Conservation (phyloP, 2,888 invertebrate species). For the Drosophila seclusa region DNA sequence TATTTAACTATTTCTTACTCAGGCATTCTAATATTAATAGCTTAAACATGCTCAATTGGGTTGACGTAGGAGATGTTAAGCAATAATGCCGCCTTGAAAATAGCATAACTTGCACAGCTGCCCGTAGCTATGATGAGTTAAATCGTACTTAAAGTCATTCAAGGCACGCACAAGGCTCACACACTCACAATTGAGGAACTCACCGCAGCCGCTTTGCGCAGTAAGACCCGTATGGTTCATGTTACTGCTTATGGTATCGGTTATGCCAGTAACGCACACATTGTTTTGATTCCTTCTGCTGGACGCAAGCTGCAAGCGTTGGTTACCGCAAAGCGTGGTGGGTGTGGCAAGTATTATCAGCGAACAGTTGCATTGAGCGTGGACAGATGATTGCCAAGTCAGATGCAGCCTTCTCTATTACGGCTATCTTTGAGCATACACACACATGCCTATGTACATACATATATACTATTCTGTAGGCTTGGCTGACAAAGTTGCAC, state of each 20-base stretch:
- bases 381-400: conserved; percentile 47
- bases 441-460: not conserved
- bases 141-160: conserved; percentile 30
- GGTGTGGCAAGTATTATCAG: conserved; percentile 67
- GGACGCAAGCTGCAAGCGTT: conserved; percentile 10
- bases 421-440: conserved; percentile 25
- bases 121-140: not conserved
- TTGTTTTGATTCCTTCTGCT: conserved; percentile 9
- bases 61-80: not conserved
- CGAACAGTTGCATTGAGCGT: conserved; percentile 55
- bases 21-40: not conserved
- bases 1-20: not conserved
- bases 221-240: conserved; percentile 28
- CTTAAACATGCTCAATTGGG: not conserved
- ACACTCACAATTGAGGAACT: conserved; percentile 6
- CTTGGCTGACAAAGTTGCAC: conserved; percentile 13
- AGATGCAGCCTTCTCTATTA: conserved; percentile 14
- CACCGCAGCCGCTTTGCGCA: conserved; percentile 29
- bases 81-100: not conserved
- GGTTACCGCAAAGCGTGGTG: conserved; percentile 26
- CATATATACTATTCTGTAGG: conserved; percentile 2
- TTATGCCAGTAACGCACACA: conserved; percentile 11
- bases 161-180: not conserved
- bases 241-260: conserved; percentile 10
- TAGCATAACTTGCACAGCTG: not conserved